Base-by-base conservation (phyloP, 2,888 invertebrate species). In the Tenodera sinensis region DNA sequence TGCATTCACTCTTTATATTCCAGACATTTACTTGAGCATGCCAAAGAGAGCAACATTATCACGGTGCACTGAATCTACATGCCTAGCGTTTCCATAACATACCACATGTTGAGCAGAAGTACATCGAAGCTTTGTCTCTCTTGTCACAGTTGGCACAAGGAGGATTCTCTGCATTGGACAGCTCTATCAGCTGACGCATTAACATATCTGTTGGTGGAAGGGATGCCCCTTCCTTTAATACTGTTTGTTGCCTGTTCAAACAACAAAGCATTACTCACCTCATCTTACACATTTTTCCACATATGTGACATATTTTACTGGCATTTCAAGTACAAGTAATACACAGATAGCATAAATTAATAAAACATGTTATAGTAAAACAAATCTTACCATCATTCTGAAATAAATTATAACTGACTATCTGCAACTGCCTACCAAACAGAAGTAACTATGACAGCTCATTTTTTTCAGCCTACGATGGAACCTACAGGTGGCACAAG, bases 61-160 rank as follows among this genome's bases (percentile, higher is more conserved):
- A 54, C 20, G 54, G 54, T 54, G 54, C 54, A 54, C 15, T 15
- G 15, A 54, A 54, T 54, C 20, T 20, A 71, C 20, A 71, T 71
- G 54, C 54, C 54, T 71, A 71, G 6, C 8, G 54, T 20, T 8
- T 20, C 54, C 30, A 20, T 71, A 28, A 90, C 90, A 92, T 93
- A 96, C 96, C 95, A 92, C 97, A 97, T 86, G 97, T 97, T 92
- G 96, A 96, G 94, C 97, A 97, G 94, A 96, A 96, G 93, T 94
- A 96, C 97, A 97, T 97, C 89, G 96, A 96, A 90, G 94, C 93
- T 90, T 95, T 94, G 92, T 95, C 95, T 30, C 95, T 93, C 92
- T 96, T 96, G 93, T 97, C 97, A 93, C 97, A 97, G 93, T 97
- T 97, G 90, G 96, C 96, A 93, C 97, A 97, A 9, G 95, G 95